phyloP scores from a whole-genome alignment of 2,113 vertebrate genomes.

The Atherinomorus stipes region DNA sequence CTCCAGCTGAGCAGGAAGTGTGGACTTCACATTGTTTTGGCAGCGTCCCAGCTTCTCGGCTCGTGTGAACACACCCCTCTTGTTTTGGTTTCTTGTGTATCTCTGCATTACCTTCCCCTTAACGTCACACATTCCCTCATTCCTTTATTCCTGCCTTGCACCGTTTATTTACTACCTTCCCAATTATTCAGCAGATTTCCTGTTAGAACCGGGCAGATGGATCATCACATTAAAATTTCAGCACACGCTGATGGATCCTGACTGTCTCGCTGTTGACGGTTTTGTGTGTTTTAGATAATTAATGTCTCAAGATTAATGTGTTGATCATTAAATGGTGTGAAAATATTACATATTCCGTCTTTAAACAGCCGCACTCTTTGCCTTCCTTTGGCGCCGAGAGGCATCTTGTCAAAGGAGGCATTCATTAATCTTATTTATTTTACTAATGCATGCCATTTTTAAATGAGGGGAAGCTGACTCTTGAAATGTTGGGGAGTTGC shows the following conservation, averaged over 20 bases:
- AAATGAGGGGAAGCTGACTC: constrained; percentile 16
- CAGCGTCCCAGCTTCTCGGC: background rate
- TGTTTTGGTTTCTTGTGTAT: constrained; percentile 12
- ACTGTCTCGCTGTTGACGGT: constrained; percentile 3
- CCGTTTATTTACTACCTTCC: background rate
- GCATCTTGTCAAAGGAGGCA: constrained; percentile 11
- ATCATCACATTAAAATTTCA: constrained; percentile 15
- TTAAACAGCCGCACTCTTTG: constrained; percentile 34
- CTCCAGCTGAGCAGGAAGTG: constrained; percentile 20
- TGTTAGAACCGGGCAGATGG: constrained; percentile 10
- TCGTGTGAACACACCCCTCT: constrained; percentile 24
- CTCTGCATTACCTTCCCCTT: constrained; percentile 14
- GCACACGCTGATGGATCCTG: constrained; percentile 3
- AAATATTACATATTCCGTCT: constrained; percentile 45
- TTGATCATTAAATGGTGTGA: constrained; percentile 52
- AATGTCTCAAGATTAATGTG: constrained; percentile 50
- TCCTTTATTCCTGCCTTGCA: background rate
- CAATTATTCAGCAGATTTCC: constrained; percentile 17
- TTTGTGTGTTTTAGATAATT: constrained; percentile 46
- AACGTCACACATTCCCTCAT: constrained; percentile 2
- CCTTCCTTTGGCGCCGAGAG: constrained; percentile 26
- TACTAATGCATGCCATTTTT: constrained; percentile 3
- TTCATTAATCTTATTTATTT: constrained; percentile 46
- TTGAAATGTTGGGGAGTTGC: constrained; percentile 9
- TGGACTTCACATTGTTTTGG: background rate